Percentiles rank a stretch among this genome's conserved stretches.
These are phyloP conservation scores for Procavia capensis DNA, from an alignment of 2,113 vertebrate species.

Conservation along the genomic window DNA sequence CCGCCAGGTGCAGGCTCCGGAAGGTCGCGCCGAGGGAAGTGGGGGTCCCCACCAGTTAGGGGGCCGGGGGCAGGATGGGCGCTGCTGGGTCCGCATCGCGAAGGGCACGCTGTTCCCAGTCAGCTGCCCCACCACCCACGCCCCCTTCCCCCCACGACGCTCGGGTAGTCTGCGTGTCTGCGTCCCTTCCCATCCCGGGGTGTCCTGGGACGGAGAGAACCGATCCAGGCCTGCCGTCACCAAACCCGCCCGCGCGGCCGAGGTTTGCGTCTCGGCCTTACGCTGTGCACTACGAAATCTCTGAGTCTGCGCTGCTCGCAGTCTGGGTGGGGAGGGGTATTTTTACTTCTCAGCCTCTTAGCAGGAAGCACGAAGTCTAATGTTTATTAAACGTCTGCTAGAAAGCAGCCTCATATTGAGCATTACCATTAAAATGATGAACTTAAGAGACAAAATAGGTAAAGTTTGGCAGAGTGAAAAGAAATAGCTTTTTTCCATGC, in stretches of 20 bases:
- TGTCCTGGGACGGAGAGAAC: neutral
- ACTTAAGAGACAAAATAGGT: neutral
- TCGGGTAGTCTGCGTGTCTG: neutral
- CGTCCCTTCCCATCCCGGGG: neutral
- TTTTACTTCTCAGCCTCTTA: constrained; percentile 19
- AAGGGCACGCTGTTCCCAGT: neutral
- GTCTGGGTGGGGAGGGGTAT: neutral
- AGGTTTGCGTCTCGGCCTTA: neutral
- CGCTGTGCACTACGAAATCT: neutral
- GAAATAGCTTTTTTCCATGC: neutral
- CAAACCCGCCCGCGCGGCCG: neutral
- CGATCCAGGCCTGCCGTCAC: neutral
- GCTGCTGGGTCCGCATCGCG: neutral
- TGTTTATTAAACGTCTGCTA: neutral
- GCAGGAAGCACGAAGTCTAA: neutral
- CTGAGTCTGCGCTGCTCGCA: neutral
- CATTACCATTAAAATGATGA: neutral
- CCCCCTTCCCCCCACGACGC: too few relatives aligned
- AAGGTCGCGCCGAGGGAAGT: neutral
- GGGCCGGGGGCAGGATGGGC: neutral
- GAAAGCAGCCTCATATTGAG: neutral
- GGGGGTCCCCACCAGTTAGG: constrained; percentile 25
- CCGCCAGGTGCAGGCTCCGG: neutral
- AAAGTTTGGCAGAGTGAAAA: constrained; percentile 22
- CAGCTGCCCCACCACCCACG: neutral